Evolutionary conservation across 2,888 invertebrate genomes (phyloP).

Genomic region (Chrysolina americana): DNA sequence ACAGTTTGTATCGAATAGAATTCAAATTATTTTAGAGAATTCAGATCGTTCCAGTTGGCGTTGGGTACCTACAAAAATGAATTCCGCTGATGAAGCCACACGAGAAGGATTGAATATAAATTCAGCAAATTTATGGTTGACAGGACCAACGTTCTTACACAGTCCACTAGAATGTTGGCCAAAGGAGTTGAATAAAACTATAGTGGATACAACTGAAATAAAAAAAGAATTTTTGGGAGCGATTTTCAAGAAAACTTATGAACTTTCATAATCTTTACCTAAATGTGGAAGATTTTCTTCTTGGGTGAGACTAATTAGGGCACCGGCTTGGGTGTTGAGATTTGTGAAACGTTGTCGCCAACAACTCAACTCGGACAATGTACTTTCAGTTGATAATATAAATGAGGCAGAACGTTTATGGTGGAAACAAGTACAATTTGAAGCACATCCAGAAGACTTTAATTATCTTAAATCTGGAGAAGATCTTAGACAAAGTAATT

Average conservation of each 20-base stretch:
- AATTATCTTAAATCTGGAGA: too few species aligned
- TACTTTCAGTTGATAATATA: too few species aligned
- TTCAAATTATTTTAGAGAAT: too few species aligned
- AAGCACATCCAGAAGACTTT: background rate
- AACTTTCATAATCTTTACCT: background rate
- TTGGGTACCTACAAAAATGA: slow-evolving; percentile 4
- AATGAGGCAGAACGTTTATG: background rate
- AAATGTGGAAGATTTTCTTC: background rate
- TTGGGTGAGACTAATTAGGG: background rate
- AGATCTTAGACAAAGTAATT: too few species aligned
- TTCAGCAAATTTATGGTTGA: background rate
- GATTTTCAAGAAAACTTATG: background rate
- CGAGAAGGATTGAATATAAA: background rate
- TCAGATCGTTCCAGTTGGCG: too few species aligned
- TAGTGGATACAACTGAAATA: too few species aligned
- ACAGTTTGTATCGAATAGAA: too few species aligned
- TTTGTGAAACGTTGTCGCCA: too few species aligned
- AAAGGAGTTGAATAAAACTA: too few species aligned
- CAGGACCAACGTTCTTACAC: background rate
- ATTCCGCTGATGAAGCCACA: background rate
- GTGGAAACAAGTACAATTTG: background rate
- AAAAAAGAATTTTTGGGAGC: background rate
- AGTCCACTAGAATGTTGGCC: too few species aligned
- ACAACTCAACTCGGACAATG: too few species aligned
- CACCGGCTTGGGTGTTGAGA: too few species aligned